Evolutionary conservation across 2,888 invertebrate species (phyloP), one percentile per base, ranked within the genome.

Genomic region (Eucera pruinosa): DNA sequence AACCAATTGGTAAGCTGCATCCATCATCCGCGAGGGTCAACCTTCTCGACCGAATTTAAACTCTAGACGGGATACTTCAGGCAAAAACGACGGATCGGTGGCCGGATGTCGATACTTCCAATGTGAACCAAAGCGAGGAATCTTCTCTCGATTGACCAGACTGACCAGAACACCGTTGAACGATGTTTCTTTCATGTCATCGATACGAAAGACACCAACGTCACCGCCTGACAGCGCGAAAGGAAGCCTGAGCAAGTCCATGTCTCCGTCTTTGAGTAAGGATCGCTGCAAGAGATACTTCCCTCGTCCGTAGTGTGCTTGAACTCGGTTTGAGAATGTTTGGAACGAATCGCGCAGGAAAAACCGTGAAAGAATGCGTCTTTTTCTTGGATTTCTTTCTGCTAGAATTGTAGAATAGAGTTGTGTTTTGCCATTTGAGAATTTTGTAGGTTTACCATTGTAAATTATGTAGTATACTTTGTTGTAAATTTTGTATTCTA

Each of bases 61-160:
- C 15, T 33, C 9, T 2, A 9, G 58, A 9, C 39, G 64, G 77
- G 58, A 61, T 64, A 1, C 45, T 93, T 78, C 91, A 97, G 99
- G 99, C 84, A 98, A 99, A 94, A 98, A 99, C 92, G 98, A 99
- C 92, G 99, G 99, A 30, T 97, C 97, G 39, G 98, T 99, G 78
- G 97, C 97, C 67, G 98, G 98, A 64, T 95, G 95, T 66, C 95
- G 97, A 58, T 99, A 99, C 93, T 99, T 99, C 93, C 97, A 98
- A 92, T 99, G 99, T 91, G 96, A 97, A 89, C 95, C 97, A 27
- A 96, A 97, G 89, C 96, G 96, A 73, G 99, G 99, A n/a, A 96
- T 99, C 20, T 99, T 99, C 93, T 98, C 97, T 33, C 95, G 97
- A 25, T 94, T 98, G 70, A 97, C 97, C 45, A 96, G 98, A 77